phyloP scores from a whole-genome alignment of 2,888 invertebrate genomes.

The Zygogramma bicolorata region DNA sequence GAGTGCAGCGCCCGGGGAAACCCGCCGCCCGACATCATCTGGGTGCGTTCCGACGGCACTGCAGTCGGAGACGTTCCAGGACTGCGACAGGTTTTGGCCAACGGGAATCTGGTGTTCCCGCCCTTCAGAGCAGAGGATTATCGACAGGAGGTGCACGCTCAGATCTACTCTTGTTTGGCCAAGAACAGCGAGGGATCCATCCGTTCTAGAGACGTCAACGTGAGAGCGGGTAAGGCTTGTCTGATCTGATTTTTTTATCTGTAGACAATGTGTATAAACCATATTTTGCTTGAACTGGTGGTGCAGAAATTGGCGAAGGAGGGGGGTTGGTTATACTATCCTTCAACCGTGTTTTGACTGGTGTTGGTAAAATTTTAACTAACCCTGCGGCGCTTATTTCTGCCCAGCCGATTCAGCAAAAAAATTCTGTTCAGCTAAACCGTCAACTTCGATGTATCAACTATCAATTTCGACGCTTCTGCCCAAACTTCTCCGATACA shows the following conservation, averaged over 20 bases:
- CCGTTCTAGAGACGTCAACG: constrained; percentile 92
- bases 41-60: constrained; percentile 92
- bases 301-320: no score
- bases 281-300: no score
- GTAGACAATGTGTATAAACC: no score
- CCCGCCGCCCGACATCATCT: constrained; percentile 91
- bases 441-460: no score
- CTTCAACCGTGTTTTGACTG: no score
- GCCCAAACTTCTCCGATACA: no score
- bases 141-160: constrained; percentile 93
- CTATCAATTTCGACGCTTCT: no score
- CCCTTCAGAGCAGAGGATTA: constrained; percentile 95
- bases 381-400: no score
- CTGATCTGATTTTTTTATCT: neutral
- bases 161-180: constrained; percentile 93
- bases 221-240: constrained; percentile 86
- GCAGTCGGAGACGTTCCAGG: constrained; percentile 92
- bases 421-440: no score
- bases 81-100: constrained; percentile 73
- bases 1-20: constrained; percentile 93
- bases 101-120: constrained; percentile 93
- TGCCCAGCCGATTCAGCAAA: no score
- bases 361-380: no score
- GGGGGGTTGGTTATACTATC: no score
- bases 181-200: constrained; percentile 91